Evolutionary conservation across 1,140 invertebrate species (phyloP), one percentile per base, ranked within the genome.

Genomic region (Trachelipus rathkii): DNA sequence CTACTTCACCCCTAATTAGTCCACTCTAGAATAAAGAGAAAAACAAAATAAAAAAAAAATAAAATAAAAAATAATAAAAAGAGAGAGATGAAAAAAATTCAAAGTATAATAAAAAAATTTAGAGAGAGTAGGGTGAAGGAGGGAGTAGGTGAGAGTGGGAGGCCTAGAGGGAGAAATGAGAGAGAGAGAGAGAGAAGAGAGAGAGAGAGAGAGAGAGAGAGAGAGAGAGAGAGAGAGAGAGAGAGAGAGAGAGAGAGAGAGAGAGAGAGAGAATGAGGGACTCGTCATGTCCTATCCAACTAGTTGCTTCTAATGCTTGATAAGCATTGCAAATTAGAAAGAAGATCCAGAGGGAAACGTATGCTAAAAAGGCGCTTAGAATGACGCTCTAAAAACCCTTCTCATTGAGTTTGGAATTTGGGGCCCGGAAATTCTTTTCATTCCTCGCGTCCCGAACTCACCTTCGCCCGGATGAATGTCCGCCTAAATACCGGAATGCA

Each of bases 321-420:
- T 60, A 60, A 60, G 50, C 50, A 60, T 60, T 60, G 50, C 50
- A 60, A 60, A 60, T 60, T 60, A 60, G 33, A 60, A 60, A 60
- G 11, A 60, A 60, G 50, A 60, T 19, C 50, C 50, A 8, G 19
- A 8, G 19, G 50, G 11, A 60, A 60, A 60, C 19, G 50, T 60
- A 60, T 19, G 50, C 50, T 15, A 60, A 60, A 60, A 60, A 60
- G 19, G 50, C 19, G 50, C 19, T 15, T 60, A 60, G 50, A 13
- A 19, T 60, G 50, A 60, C 50, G 19, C 50, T 19, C 11, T 8
- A 4, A 33, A 33, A 33, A 33, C 50, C 50, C 19, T 60, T 60
- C 50, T 60, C 50, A 60, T 60, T 60, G 50, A 60, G 19, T 60
- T 60, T 60, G 50, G 50, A 60, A 60, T 60, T 19, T 19, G 19